Evolutionary conservation across 2,797 vertebrate genomes (phyloP), one percentile per base, ranked within the genome.

Genomic region (Varecia variegata): DNA sequence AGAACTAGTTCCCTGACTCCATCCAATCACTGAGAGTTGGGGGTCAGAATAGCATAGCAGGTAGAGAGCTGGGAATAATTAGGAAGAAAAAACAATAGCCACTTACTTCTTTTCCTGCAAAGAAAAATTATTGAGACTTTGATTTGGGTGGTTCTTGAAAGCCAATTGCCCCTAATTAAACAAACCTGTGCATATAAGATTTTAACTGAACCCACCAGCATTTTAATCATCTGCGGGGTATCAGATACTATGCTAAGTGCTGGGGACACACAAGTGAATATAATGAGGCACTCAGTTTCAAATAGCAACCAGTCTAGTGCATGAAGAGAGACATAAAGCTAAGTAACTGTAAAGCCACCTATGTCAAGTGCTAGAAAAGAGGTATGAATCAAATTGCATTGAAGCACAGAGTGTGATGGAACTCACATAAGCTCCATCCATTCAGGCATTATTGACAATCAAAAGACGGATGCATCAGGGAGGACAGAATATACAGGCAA

Each of bases 71-170:
- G 21, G 23, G 18, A 43, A 79, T 60, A 60, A 35, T 73, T 62
- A 83, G 35, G 32, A 73, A 74, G 85, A 7, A 87, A 82, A 86
- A 30, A 18, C 40, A 81, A 14, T 17, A 38, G 2, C 38, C 79
- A 68, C 56, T 60, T 20, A 38, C 20, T 77, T 95, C 25, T 81
- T 38, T 70, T 40, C 27, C 60, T 65, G 60, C 58, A 62, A 90
- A 32, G n/a, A 80, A 62, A 40, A 70, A 50, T 43, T 38, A 27
- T 32, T 12, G 50, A 88, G 14, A 67, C 56, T 92, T 93, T 68
- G 70, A 7, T 96, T 92, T 80, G 54, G 25, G 35, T 74, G 60
- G n/a, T 70, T 93, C 20, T 85, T 14, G 45, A 81, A 50, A 91
- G 20, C 20, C 4, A 12, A 23, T n/a, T 74, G 30, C 30, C 18